Conservation (phyloP, 2,113 vertebrate species). For the Tachycineta bicolor region DNA sequence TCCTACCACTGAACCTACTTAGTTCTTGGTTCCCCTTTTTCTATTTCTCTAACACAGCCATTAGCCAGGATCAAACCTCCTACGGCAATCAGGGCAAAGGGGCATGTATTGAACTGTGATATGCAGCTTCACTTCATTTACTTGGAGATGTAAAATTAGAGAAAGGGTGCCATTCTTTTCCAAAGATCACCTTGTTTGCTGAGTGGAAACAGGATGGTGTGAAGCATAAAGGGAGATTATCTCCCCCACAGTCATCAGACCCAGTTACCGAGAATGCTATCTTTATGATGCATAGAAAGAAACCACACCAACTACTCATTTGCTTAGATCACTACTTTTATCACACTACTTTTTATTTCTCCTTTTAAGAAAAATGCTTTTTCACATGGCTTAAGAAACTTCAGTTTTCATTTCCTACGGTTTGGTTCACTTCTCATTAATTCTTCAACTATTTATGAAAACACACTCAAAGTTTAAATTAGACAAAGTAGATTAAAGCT, state of each 20-base stretch:
- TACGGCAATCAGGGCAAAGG: neutral
- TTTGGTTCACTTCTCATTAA: neutral
- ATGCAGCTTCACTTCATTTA: neutral
- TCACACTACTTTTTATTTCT: neutral
- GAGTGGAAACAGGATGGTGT: neutral
- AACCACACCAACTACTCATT: neutral
- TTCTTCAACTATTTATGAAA: neutral
- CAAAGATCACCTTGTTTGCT: neutral
- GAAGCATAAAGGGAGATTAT: neutral
- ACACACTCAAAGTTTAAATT: neutral
- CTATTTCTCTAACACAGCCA: neutral
- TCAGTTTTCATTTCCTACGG: neutral
- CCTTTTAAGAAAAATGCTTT: neutral
- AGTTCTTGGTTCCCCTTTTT: accelerated
- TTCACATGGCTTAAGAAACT: neutral
- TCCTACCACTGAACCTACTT: neutral
- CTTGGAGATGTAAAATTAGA: neutral
- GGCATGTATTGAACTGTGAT: neutral
- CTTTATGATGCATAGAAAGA: neutral
- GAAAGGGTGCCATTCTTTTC: neutral
- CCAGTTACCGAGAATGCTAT: neutral
- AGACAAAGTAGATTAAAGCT: neutral
- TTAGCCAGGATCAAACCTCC: neutral
- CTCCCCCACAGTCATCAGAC: neutral
- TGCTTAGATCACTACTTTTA: neutral